Conservation (phyloP, 2,888 invertebrate genomes). For the Geophilus truncorum region DNA sequence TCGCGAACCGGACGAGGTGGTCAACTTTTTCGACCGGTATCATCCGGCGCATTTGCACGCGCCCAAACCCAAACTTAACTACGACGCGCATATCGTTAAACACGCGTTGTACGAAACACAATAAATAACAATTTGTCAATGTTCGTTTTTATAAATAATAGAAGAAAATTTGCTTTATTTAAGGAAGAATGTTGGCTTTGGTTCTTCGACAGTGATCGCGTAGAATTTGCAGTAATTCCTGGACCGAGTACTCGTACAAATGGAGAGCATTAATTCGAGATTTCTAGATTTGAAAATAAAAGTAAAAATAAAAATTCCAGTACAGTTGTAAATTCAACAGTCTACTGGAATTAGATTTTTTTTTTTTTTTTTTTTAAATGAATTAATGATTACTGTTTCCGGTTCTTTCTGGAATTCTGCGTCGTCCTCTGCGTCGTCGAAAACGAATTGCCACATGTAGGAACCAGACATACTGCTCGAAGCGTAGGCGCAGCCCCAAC, state of each 20-base stretch:
- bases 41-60: background rate
- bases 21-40: background rate
- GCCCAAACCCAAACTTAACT: background rate
- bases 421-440: background rate
- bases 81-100: background rate
- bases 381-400: background rate
- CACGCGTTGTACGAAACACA: background rate
- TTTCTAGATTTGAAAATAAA: too few species aligned
- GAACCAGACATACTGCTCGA: background rate
- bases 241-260: too few species aligned
- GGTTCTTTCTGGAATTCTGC: too few species aligned
- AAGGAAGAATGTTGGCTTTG: background rate
- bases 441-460: background rate
- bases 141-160: background rate
- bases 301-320: too few species aligned
- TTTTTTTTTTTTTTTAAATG: too few species aligned
- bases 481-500: background rate
- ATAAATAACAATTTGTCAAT: background rate
- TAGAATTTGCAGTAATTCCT: too few species aligned
- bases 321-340: too few species aligned
- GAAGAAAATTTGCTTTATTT: background rate
- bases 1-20: background rate
- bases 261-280: too few species aligned
- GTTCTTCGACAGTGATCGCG: too few species aligned
- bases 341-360: too few species aligned